Conservation (phyloP, 2,888 invertebrate genomes). For the Amblyjoppa proteus region DNA sequence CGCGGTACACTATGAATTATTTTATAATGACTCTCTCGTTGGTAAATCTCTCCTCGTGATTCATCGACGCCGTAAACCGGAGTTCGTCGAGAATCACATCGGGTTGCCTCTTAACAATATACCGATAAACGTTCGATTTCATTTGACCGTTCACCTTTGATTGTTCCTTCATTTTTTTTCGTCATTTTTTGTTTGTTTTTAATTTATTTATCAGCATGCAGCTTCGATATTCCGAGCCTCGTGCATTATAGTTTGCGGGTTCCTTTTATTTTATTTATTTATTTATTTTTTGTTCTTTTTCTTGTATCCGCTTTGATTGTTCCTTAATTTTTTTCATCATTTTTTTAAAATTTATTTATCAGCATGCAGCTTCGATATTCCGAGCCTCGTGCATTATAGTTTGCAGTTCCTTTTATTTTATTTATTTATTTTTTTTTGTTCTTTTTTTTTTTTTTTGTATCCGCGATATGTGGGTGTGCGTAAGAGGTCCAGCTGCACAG, state of each 20-base stretch:
- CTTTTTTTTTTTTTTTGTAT: neutral
- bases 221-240: slow-evolving; percentile 37
- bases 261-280: no score
- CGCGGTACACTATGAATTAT: slow-evolving; percentile 27
- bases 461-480: slow-evolving; percentile 79
- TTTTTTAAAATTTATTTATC: slow-evolving; percentile 2
- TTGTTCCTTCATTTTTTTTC: slow-evolving; percentile 18
- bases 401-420: neutral
- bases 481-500: slow-evolving; percentile 75
- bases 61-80: slow-evolving; percentile 40
- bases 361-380: slow-evolving; percentile 38
- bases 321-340: neutral
- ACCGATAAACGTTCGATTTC: slow-evolving; percentile 52
- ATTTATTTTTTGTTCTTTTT: neutral
- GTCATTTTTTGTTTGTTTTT: neutral
- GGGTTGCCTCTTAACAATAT: slow-evolving; percentile 29
- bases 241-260: neutral
- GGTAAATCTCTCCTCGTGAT: slow-evolving; percentile 52
- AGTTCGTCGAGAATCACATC: slow-evolving; percentile 57
- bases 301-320: slow-evolving; percentile 33
- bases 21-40: slow-evolving; percentile 58
- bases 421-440: neutral
- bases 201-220: slow-evolving; percentile 7
- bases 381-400: neutral
- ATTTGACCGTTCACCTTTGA: slow-evolving; percentile 64